These are phyloP conservation scores for Uropsilus gracilis DNA, from an alignment of 2,113 vertebrate species.

Conservation along the genomic window DNA sequence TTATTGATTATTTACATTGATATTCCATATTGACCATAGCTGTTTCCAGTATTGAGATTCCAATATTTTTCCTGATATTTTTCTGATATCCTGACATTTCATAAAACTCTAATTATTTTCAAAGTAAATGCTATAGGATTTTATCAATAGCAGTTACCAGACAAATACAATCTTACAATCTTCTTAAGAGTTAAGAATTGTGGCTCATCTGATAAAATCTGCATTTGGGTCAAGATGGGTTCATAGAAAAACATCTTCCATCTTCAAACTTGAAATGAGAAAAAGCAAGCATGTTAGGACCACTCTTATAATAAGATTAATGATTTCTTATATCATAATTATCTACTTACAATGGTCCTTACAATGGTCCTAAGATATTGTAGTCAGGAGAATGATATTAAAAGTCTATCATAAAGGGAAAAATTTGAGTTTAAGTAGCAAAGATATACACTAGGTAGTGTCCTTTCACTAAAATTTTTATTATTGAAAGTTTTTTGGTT, in stretches of 20 bases:
- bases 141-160: not conserved
- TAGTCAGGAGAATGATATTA: not conserved
- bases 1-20: too few relatives aligned
- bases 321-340: not conserved
- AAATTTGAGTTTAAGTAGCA: not conserved
- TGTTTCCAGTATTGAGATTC: conserved; percentile 4
- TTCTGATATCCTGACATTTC: conserved; percentile 2
- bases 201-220: not conserved
- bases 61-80: not conserved
- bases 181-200: not conserved
- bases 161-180: not conserved
- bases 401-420: not conserved
- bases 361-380: not conserved
- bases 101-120: conserved; percentile 25
- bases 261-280: not conserved
- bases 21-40: too few relatives aligned
- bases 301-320: not conserved
- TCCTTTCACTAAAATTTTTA: not conserved
- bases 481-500: not conserved
- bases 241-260: not conserved
- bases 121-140: not conserved
- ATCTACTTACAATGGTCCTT: not conserved
- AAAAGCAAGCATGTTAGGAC: not conserved
- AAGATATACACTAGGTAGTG: not conserved
- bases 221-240: not conserved